Percentiles rank a stretch among this genome's conserved stretches.
Evolutionary conservation across 2,113 vertebrate species (phyloP).

Genomic region (Paraplagusia blochii): DNA sequence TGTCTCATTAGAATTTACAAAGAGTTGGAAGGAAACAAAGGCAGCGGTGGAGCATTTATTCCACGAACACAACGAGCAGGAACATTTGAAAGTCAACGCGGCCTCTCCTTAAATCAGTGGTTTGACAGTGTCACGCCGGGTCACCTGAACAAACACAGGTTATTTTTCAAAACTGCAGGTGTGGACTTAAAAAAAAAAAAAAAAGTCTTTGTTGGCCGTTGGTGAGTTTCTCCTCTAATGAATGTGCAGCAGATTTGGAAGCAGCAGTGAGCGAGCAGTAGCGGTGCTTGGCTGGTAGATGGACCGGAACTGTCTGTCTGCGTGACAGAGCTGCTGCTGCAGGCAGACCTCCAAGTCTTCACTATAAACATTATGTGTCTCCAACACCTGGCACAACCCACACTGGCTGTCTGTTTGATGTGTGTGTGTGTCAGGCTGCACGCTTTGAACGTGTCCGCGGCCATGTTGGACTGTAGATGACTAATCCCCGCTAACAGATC

Average conservation of each 20-base stretch:
- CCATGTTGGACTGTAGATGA: slow-evolving; percentile 34
- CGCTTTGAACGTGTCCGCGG: slow-evolving; percentile 37
- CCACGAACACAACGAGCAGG: too few relatives aligned
- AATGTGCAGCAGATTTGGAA: slow-evolving; percentile 52
- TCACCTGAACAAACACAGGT: not conserved
- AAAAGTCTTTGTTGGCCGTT: slow-evolving; percentile 5
- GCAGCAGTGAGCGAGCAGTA: slow-evolving; percentile 49
- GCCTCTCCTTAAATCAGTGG: slow-evolving; percentile 24
- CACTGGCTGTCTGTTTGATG: slow-evolving; percentile 30
- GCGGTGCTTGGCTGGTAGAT: slow-evolving; percentile 59
- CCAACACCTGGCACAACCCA: slow-evolving; percentile 48
- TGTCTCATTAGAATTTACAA: too few relatives aligned
- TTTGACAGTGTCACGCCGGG: slow-evolving; percentile 17
- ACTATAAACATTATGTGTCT: slow-evolving; percentile 50
- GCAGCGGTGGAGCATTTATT: too few relatives aligned
- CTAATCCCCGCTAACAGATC: slow-evolving; percentile 56
- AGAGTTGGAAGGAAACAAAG: too few relatives aligned
- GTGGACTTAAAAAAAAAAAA: slow-evolving; percentile 29
- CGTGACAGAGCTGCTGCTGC: slow-evolving; percentile 51
- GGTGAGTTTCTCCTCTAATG: slow-evolving; percentile 38
- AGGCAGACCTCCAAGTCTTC: slow-evolving; percentile 57
- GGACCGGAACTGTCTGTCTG: slow-evolving; percentile 48
- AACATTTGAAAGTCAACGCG: too few relatives aligned
- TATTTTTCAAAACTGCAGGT: slow-evolving; percentile 20
- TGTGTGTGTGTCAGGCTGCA: slow-evolving; percentile 31